Base-by-base conservation (phyloP, 2,113 vertebrate species). In the Callionymus lyra region DNA sequence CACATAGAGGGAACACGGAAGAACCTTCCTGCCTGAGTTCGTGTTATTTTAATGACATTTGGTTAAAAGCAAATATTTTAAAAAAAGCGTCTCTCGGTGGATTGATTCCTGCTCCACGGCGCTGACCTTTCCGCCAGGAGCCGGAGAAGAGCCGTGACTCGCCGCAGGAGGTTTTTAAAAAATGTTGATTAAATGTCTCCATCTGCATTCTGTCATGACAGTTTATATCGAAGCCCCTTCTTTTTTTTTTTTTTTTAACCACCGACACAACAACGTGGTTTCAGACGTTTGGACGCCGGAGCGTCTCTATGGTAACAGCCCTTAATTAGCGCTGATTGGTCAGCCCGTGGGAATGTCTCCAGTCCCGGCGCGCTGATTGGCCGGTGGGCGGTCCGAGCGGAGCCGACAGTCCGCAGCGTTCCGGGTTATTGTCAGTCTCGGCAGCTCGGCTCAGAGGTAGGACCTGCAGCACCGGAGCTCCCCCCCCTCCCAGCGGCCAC, bases 401-500 rank as follows among this genome's bases (percentile, higher is more conserved):
- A 50, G n/a, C 61, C 75, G 81, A 82, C 77, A 67, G 67, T 70
- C 79, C 63, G 84, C 84, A 77, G 65, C 82, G 84, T 86, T 86
- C 84, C 84, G 82, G 82, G 82, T 81, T 85, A 81, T 82, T 84
- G 84, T 87, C 84, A 86, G 84, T 86, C 81, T 82, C 61, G 63
- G 84, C 83, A 82, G 80, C 76, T 77, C 76, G 68, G 80, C 79
- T 59, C 65, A 58, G 68, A 77, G 77, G 72, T 38, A 71, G 75
- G 78, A 80, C 62, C 52, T 4, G 58, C 60, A 70, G 76, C 68
- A n/a, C 59, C 72, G 68, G 53, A 65, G 77, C 81, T 68, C 80
- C 79, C 61, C 51, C 70, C 72, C 67, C 62, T 71, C 47, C 52
- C 14, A 53, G 61, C 56, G 21, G 21, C 8, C 21, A 8, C 21